Conservation (phyloP, 2,113 vertebrate species). For the Chaetorhynchus papuensis region DNA sequence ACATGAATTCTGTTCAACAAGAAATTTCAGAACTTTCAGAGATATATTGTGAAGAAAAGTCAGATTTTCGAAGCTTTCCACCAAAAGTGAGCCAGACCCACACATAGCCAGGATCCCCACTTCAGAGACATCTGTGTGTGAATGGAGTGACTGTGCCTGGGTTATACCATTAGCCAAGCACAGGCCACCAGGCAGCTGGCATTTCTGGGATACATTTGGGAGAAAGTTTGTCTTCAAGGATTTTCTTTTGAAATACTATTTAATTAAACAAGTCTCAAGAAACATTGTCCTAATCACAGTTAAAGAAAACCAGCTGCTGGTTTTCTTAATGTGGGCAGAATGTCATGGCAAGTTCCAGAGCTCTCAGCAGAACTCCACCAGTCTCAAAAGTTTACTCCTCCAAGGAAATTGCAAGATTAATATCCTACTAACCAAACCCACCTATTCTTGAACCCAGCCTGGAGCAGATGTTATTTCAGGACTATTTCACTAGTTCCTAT, state of each 20-base stretch:
- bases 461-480: background rate
- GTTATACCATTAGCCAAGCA: background rate
- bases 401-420: background rate
- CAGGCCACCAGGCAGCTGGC: background rate
- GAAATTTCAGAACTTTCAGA: background rate
- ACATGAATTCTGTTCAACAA: background rate
- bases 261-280: background rate
- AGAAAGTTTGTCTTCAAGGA: background rate
- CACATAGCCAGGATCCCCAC: background rate
- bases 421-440: background rate
- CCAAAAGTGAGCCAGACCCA: background rate
- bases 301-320: background rate
- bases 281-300: background rate
- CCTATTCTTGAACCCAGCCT: background rate
- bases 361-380: background rate
- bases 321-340: background rate
- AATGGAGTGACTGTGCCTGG: accelerated
- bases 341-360: background rate
- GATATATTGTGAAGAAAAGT: background rate
- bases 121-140: background rate
- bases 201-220: accelerated
- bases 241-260: background rate
- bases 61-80: background rate
- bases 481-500: background rate
- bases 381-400: background rate